Percentiles rank a stretch among this genome's conserved stretches.
Conservation (phyloP, 2,888 invertebrate genomes). For the Andrena haemorrhoa region DNA sequence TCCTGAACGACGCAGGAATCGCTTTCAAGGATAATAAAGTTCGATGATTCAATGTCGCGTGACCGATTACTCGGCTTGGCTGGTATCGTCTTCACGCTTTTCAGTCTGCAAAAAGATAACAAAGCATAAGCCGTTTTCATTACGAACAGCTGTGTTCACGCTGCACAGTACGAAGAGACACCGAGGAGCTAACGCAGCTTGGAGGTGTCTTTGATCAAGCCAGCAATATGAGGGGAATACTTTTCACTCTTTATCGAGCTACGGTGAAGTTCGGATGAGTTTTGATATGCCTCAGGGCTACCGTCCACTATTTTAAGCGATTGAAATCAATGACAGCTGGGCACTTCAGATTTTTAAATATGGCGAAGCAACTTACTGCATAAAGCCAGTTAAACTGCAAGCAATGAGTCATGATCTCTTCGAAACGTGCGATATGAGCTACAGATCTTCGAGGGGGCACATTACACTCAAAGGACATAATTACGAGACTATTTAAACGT, state of each 20-base stretch:
- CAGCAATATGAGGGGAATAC: not conserved
- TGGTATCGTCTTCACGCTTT: slow-evolving; percentile 30
- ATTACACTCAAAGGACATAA: no score
- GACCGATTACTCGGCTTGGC: slow-evolving; percentile 24
- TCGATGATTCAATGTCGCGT: not conserved
- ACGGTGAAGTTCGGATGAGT: not conserved
- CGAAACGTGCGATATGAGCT: slow-evolving; percentile 2
- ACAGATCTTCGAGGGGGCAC: no score
- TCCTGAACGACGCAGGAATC: slow-evolving; percentile 27
- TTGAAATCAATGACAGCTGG: not conserved
- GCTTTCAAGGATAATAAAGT: slow-evolving; percentile 32
- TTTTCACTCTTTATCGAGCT: not conserved
- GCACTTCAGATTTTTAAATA: not conserved
- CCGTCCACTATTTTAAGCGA: not conserved
- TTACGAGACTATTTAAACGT: no score
- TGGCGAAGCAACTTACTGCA: slow-evolving; percentile 39
- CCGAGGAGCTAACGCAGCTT: slow-evolving; percentile 7
- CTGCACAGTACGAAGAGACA: slow-evolving; percentile 8
- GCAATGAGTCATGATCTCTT: slow-evolving; percentile 15
- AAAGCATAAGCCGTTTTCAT: slow-evolving; percentile 27
- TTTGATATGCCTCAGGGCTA: not conserved
- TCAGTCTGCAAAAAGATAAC: slow-evolving; percentile 61
- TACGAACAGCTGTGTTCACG: not conserved
- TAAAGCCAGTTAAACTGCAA: slow-evolving; percentile 1
- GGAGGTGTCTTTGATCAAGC: not conserved